Conservation (phyloP, 1,140 invertebrate genomes). For the Bactericera cockerelli region DNA sequence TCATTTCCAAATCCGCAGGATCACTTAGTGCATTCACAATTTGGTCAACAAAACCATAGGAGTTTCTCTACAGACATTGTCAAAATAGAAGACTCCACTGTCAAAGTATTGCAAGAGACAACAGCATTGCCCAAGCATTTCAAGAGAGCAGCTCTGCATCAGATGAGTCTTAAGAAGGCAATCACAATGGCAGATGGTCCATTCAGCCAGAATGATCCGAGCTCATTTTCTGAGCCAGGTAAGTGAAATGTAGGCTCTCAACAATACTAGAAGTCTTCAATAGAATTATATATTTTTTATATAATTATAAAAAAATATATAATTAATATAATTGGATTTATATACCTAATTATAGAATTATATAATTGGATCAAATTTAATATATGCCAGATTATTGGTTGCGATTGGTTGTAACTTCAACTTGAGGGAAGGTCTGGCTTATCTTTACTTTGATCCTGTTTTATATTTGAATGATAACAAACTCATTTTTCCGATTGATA, state of each 20-base stretch:
- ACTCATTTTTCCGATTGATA: too few relatives aligned
- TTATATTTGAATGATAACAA: too few relatives aligned
- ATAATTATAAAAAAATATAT: slow-evolving; percentile 15
- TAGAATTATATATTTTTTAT: slow-evolving; percentile 11
- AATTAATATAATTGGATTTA: slow-evolving; percentile 11
- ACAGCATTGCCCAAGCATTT: neutral
- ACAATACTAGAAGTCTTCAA: slow-evolving; percentile 12
- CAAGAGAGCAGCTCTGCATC: neutral
- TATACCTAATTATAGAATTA: slow-evolving; percentile 7
- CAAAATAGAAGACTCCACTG: too few relatives aligned
- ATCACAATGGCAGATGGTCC: slow-evolving; percentile 10
- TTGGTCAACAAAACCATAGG: too few relatives aligned
- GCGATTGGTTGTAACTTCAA: too few relatives aligned
- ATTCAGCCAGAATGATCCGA: slow-evolving; percentile 42
- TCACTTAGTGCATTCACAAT: too few relatives aligned
- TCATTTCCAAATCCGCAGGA: too few relatives aligned
- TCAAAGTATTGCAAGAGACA: too few relatives aligned
- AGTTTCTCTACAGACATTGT: too few relatives aligned
- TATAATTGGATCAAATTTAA: neutral
- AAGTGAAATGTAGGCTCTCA: slow-evolving; percentile 17
- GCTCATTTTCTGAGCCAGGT: slow-evolving; percentile 50
- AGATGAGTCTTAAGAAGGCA: neutral
- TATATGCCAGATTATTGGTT: slow-evolving; percentile 1
- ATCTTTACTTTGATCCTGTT: too few relatives aligned
- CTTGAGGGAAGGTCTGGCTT: neutral